Evolutionary conservation across 2,888 invertebrate species (phyloP).

Genomic region (Adineta ricciae): DNA sequence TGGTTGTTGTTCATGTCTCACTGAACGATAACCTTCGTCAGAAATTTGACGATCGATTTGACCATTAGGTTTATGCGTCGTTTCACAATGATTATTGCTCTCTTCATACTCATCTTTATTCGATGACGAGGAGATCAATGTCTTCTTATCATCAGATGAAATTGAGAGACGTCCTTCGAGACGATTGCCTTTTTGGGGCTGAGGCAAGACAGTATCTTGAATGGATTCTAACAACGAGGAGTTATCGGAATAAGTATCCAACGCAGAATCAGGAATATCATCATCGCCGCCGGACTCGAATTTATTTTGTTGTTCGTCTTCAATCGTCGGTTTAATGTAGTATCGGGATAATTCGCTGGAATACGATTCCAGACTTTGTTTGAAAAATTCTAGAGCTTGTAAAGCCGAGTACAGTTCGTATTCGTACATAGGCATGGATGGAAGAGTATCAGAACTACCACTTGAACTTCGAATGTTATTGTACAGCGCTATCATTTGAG

Average conservation of each 20-base stretch:
- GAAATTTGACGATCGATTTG: conserved; percentile 19
- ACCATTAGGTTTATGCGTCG: background rate
- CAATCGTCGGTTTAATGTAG: background rate
- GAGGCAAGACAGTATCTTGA: background rate
- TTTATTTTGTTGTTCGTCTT: background rate
- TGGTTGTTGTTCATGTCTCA: background rate
- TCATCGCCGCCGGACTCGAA: background rate
- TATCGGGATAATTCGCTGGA: background rate
- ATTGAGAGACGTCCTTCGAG: background rate
- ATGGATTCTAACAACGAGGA: background rate
- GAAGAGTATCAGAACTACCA: background rate
- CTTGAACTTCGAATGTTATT: background rate
- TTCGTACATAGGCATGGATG: conserved; percentile 8
- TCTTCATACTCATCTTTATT: background rate
- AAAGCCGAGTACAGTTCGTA: background rate
- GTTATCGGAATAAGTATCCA: conserved; percentile 2
- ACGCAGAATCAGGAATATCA: background rate
- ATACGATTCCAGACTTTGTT: conserved; percentile 17
- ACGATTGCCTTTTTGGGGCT: background rate
- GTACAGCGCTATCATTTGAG: background rate
- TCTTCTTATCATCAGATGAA: background rate
- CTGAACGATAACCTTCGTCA: conserved; percentile 15
- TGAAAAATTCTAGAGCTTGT: background rate
- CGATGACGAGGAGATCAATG: background rate
- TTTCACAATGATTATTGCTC: background rate